Evolutionary conservation across 1,140 invertebrate species (phyloP).

Genomic region (Tribolium castaneum): DNA sequence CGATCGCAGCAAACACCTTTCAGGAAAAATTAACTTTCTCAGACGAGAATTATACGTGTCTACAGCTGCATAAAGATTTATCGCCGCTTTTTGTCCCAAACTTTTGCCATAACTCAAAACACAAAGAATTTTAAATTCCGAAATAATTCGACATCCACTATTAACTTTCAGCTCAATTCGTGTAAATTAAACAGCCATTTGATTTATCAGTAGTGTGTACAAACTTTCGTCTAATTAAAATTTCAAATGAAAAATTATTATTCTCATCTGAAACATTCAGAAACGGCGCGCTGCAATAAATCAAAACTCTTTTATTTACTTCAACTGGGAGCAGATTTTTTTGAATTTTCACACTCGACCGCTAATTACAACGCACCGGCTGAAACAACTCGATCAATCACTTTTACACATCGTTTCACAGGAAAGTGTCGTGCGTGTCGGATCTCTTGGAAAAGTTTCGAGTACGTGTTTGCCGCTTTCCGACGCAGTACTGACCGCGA

Average conservation of each 20-base stretch:
- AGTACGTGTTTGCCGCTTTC: constrained; percentile 2
- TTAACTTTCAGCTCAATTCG: no score
- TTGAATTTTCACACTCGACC: not conserved
- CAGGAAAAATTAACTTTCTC: not conserved
- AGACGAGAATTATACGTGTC: not conserved
- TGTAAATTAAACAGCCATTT: no score
- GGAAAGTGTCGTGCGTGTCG: constrained; percentile 8
- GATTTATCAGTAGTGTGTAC: no score
- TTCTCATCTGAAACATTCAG: not conserved
- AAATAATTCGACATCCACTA: no score
- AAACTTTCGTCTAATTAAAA: not conserved
- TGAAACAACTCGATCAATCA: not conserved
- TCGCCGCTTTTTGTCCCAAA: not conserved
- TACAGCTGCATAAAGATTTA: not conserved
- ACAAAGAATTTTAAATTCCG: no score
- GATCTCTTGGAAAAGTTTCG: not conserved
- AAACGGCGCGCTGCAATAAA: no score
- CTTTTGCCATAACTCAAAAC: no score
- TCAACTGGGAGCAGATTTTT: not conserved
- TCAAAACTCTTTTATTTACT: not conserved
- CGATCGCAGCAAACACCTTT: not conserved
- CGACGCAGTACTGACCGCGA: constrained; percentile 36
- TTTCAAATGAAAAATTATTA: not conserved
- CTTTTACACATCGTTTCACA: not conserved
- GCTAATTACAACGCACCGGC: not conserved